phyloP scores from a whole-genome alignment of 2,797 vertebrate species.

The Pampus argenteus region DNA sequence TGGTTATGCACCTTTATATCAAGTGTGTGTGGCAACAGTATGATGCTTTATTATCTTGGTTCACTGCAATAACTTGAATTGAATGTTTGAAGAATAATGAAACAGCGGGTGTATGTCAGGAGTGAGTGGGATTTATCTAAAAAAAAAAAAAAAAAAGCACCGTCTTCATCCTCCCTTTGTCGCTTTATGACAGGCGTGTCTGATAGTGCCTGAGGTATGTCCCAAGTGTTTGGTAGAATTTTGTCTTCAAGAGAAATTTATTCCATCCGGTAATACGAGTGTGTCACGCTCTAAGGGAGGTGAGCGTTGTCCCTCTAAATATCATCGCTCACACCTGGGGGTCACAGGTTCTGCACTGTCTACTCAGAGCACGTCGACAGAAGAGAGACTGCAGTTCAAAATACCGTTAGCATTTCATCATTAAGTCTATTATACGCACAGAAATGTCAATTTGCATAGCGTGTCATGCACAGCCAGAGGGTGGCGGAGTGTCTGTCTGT shows the following conservation, averaged over 20 bases:
- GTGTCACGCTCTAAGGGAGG: neutral
- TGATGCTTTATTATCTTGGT: constrained; percentile 12
- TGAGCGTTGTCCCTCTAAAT: constrained; percentile 48
- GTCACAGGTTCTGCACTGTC: constrained; percentile 60
- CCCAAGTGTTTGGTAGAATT: constrained; percentile 11
- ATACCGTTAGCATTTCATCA: constrained; percentile 70
- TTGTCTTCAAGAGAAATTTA: constrained; percentile 18
- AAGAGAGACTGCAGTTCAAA: constrained; percentile 49
- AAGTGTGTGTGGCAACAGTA: constrained; percentile 3
- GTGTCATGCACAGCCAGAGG: constrained; percentile 64
- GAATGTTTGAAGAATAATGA: constrained; percentile 38
- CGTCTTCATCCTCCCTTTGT: constrained; percentile 1
- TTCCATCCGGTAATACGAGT: neutral
- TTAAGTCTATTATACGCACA: constrained; percentile 57
- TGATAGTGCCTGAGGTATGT: constrained; percentile 18
- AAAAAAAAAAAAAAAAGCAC: constrained; percentile 11
- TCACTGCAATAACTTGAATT: constrained; percentile 5
- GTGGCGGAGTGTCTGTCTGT: constrained; percentile 57
- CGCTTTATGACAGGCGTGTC: constrained; percentile 14
- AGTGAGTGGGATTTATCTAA: too few relatives aligned
- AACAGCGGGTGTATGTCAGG: constrained; percentile 9
- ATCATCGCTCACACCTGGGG: constrained; percentile 62
- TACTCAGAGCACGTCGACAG: constrained; percentile 49
- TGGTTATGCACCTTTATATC: constrained; percentile 16
- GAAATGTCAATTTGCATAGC: constrained; percentile 74